These are phyloP conservation scores for Cynopterus brachyotis DNA, from an alignment of 2,113 vertebrate species.

Conservation along the genomic window DNA sequence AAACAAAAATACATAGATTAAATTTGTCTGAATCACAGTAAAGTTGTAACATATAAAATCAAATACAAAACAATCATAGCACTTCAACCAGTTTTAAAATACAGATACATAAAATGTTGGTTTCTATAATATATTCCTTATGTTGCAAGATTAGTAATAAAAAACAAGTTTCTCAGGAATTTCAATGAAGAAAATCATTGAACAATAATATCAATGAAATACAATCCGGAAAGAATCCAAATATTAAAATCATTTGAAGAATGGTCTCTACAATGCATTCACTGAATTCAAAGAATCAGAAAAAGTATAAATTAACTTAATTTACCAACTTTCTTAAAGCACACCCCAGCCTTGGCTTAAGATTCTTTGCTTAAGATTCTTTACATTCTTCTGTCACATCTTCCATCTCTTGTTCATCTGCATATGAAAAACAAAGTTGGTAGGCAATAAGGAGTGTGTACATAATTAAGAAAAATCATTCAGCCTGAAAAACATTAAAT, in stretches of 20 bases:
- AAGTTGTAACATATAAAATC: neutral
- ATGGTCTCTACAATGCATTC: neutral
- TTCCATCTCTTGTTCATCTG: conserved; percentile 70
- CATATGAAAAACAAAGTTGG: conserved; percentile 60
- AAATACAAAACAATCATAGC: neutral
- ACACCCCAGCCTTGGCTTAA: neutral
- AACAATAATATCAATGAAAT: conserved; percentile 33
- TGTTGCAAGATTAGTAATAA: neutral
- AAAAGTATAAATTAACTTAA: neutral
- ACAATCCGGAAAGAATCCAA: neutral
- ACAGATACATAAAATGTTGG: neutral
- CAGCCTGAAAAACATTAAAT: neutral
- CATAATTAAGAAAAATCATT: conserved; percentile 45
- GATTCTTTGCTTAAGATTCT: neutral
- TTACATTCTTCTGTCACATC: conserved; percentile 8
- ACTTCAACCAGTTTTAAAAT: neutral
- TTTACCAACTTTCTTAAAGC: conserved; percentile 36
- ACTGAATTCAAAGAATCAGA: conserved; percentile 10
- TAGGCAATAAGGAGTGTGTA: neutral
- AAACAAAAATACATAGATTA: neutral
- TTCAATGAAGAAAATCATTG: neutral
- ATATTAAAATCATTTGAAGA: conserved; percentile 33
- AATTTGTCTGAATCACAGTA: neutral
- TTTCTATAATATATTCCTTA: neutral
- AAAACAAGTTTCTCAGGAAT: conserved; percentile 18